Base-by-base conservation (phyloP, 2,113 vertebrate genomes). In the Notarius quadriscutis region DNA sequence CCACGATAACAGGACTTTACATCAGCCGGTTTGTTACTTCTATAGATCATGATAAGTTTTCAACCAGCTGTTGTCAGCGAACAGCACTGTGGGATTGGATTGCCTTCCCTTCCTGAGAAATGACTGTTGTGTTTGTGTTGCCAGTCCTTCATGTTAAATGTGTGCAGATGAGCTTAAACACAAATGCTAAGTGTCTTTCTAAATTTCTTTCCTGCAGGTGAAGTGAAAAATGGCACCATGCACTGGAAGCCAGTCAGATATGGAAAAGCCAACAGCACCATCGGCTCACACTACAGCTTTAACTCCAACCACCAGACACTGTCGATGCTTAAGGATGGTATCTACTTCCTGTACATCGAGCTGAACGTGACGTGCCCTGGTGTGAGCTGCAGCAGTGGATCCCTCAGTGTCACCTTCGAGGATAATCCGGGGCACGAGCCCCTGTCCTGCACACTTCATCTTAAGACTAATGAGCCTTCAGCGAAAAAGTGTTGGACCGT, bases 341-440 rank as follows among this genome's bases (percentile, higher is more conserved):
- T 0, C 15, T 96, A 95, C 91, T 95, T 95, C 72, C 78, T 95
- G 1, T 95, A 94, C 53, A 6, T 93, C 0, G 14, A 92, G 0
- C 91, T 96, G 10, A 89, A 80, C 12, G 0, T 96, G 41, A 58
- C 12, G 12, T 93, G 93, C 84, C 63, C 1, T 0, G 0, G 0
- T 15, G 0, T 0, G 41, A 41, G 41, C 0, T 95, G 94, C 75
- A 0, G 0, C 0, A 0, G 1, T 0, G 89, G 89, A 7, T 0
- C 57, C 12, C 57, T 95, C 0, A 91, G 1, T 0, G 30, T 95
- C 0, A 9, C 0, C 0, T 74, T 95, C 81, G 14, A 5, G 0
- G 15, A 90, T 0, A 14, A 27, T 8, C 0, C 0, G 0, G 0
- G 0, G 0, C 57, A 0, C 0, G 12, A 58, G 11, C n/a, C 77